Percentiles rank a stretch among this genome's conserved stretches.
phyloP scores from a whole-genome alignment of 2,888 invertebrate genomes.

The Chorisops tibialis region DNA sequence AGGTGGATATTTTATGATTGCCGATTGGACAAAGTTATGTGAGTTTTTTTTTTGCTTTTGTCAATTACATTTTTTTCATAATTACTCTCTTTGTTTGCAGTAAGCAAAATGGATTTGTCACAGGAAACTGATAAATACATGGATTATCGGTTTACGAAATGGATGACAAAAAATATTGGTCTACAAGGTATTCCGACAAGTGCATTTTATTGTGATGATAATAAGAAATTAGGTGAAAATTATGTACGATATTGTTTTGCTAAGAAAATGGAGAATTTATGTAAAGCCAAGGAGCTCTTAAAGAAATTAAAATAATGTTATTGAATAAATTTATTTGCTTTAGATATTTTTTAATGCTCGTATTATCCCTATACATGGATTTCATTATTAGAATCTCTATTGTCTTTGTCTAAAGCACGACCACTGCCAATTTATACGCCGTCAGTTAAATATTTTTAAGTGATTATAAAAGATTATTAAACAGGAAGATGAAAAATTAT shows the following conservation, averaged over 20 bases:
- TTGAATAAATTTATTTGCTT: background rate
- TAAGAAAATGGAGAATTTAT: conserved; percentile 77
- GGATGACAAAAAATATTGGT: conserved; percentile 90
- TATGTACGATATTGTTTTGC: conserved; percentile 92
- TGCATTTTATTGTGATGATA: conserved; percentile 80
- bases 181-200: conserved; percentile 91
- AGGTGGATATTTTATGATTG: conserved; percentile 96
- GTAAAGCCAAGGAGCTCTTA: conserved; percentile 63
- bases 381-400: too few relatives aligned
- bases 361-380: too few relatives aligned
- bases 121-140: conserved; percentile 68
- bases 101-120: conserved; percentile 64
- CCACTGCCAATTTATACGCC: too few relatives aligned
- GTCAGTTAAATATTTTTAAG: too few relatives aligned
- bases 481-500: too few relatives aligned
- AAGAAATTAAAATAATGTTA: conserved; percentile 55
- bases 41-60: conserved; percentile 35
- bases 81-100: conserved; percentile 47
- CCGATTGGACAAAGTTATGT: conserved; percentile 82
- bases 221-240: conserved; percentile 80
- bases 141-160: conserved; percentile 93
- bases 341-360: too few relatives aligned
- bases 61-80: conserved; percentile 5
- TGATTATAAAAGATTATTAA: too few relatives aligned
- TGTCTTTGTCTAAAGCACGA: too few relatives aligned